Evolutionary conservation across 53 echinoderm and acorn worm genomes (phyloP).

Genomic region (Arbacia lixula): DNA sequence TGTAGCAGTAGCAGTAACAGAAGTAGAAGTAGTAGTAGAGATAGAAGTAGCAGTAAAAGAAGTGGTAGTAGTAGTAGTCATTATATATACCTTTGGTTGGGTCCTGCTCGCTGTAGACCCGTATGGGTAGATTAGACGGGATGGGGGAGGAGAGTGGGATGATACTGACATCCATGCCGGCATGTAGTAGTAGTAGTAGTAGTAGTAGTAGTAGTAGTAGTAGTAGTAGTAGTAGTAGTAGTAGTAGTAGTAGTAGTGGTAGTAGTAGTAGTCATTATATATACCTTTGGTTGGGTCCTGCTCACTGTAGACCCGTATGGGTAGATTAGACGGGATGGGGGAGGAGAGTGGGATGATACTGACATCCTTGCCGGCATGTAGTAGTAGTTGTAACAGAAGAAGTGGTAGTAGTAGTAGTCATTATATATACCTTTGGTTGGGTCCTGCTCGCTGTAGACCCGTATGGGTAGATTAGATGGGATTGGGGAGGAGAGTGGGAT

Average conservation of each 20-base stretch:
- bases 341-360: slow-evolving; percentile 73
- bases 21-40: too few relatives aligned
- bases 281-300: slow-evolving; percentile 66
- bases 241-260: too few relatives aligned
- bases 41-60: too few relatives aligned
- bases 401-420: too few relatives aligned
- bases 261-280: too few relatives aligned
- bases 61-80: too few relatives aligned
- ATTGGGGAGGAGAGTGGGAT: slow-evolving; percentile 72
- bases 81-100: slow-evolving; percentile 59
- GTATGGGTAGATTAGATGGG: slow-evolving; percentile 75
- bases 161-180: slow-evolving; percentile 63
- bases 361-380: slow-evolving; percentile 64
- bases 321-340: slow-evolving; percentile 74
- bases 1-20: too few relatives aligned
- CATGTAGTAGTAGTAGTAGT: too few relatives aligned
- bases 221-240: too few relatives aligned
- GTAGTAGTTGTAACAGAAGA: too few relatives aligned
- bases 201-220: too few relatives aligned
- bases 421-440: slow-evolving; percentile 59
- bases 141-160: slow-evolving; percentile 67
- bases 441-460: slow-evolving; percentile 74
- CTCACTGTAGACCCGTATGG: slow-evolving; percentile 79
- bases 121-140: slow-evolving; percentile 71
- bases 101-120: slow-evolving; percentile 73